Evolutionary conservation across 2,797 vertebrate species (phyloP), one percentile per base, ranked within the genome.

Genomic region (Enteromius viviparus): DNA sequence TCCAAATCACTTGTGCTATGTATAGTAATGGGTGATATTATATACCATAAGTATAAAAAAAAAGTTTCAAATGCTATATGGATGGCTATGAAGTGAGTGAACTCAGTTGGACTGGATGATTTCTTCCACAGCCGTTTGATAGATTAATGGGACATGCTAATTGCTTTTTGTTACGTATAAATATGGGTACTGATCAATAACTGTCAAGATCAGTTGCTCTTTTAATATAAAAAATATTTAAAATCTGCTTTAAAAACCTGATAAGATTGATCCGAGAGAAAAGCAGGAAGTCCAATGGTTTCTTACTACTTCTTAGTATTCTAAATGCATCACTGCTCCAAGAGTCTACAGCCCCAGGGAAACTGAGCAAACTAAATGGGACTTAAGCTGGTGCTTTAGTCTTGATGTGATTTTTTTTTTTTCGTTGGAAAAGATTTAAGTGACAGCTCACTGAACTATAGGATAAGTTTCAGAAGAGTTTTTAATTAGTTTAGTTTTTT

Each of bases 401-500:
- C 55, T 76, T 42, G 4, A 51, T 9, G 72, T 53, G 55, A 84
- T 62, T 47, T 83, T 51, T 62, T 47, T 83, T 51, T 37, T 68
- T 45, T 1, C 40, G 34, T n/a, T 71, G 29, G 74, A 29, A 68
- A 83, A 84, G 82, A 84, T 71, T 80, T 81, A 84, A 5, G 21
- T 37, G 51, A 85, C 81, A 62, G 78, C 51, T 26, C 76, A 64
- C 71, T 51, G 21, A 83, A 49, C 81, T 83, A 69, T 64, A 62
- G 9, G 0, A 69, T 70, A 12, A 78, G 37, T 62, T 79, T 51
- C 23, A 70, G 51, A 65, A 14, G 55, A 76, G 70, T 65, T 82
- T 84, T 77, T 80, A 76, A 84, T 82, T 76, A 29, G 40, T 84
- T 84, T 81, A 85, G 37, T 45, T 76, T 71, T 77, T 14, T 51